Evolutionary conservation across 2,888 invertebrate species (phyloP), one percentile per base, ranked within the genome.

Genomic region (Pecten maximus): DNA sequence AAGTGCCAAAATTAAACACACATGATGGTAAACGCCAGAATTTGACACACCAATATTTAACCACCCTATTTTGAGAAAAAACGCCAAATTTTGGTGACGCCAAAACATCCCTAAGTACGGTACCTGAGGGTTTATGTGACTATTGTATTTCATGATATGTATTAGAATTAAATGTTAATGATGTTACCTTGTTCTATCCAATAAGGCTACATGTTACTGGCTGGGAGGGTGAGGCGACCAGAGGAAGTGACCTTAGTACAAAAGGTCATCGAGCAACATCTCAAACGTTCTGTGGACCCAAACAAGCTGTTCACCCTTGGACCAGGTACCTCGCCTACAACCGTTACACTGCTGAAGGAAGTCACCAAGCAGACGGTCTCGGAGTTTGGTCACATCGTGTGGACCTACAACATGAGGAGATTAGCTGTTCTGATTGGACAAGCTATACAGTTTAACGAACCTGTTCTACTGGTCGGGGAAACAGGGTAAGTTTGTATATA

Each of bases 401-500:
- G 99, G 99, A 99, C 99, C 0, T 98, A 97, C 93, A 98, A 98
- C 95, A 98, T 99, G 98, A 97, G 99, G 89, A 96, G 97, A 93
- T 96, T 98, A 94, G 97, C 97, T n/a, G 97, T 98, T 40, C 95
- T 98, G 88, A 97, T 97, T 89, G 97, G 97, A 15, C 97, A 99
- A 97, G 98, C 99, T 0, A 97, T 99, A 94, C 97, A 98, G 93
- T 99, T 99, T 95, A 98, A 98, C 94, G 99, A 99, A 96, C 99
- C 99, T 0, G 98, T 99, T 0, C 97, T 99, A 88, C 97, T 99
- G 87, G 99, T 99, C 0, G 99, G 99, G 16, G 99, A 99, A 96
- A 99, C 99, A 0, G 99, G 97, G 96, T 97, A 93, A 93, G 95
- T 88, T 35, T 35, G n/a, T 40, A 0, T 99, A 99, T 99, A 99